Evolutionary conservation across 1,140 invertebrate species (phyloP).

Genomic region (Choristoneura fumiferana): DNA sequence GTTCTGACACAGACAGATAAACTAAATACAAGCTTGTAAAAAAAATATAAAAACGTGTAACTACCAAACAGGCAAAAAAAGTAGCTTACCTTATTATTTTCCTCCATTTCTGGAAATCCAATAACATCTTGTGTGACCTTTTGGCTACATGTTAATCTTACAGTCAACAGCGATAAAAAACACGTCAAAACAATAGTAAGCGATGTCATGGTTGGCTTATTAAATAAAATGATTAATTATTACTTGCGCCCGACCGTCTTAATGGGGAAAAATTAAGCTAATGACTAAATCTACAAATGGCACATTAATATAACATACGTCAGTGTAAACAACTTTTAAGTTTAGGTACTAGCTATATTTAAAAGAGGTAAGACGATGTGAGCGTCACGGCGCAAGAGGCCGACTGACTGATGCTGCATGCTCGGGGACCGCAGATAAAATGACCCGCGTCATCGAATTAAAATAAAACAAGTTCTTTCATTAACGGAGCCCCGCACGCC

Average conservation of each 20-base stretch:
- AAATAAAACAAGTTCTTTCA: slow-evolving; percentile 39
- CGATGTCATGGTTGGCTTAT: slow-evolving; percentile 23
- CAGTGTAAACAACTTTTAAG: no score
- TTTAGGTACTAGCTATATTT: no score
- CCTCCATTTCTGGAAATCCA: slow-evolving; percentile 60
- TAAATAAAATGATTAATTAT: neutral
- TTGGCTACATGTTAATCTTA: slow-evolving; percentile 22
- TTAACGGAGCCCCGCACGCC: no score
- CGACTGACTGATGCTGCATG: slow-evolving; percentile 7
- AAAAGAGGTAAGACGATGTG: neutral
- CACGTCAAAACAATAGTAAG: slow-evolving; percentile 20
- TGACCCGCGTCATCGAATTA: slow-evolving; percentile 30
- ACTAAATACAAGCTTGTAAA: no score
- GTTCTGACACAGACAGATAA: no score
- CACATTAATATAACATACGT: no score
- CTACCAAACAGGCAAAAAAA: no score
- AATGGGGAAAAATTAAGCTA: no score
- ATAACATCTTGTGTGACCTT: slow-evolving; percentile 40
- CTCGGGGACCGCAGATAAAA: slow-evolving; percentile 2
- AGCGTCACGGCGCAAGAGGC: neutral
- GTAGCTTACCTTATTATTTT: slow-evolving; percentile 32
- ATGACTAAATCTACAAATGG: no score
- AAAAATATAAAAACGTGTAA: no score
- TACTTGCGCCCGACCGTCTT: no score
- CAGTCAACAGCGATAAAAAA: slow-evolving; percentile 22